A percentile compares a stretch with the other conserved stretches of the same genome.
These are phyloP conservation scores for Atlantisia rogersi DNA, from an alignment of 2,113 vertebrate genomes.

Conservation along the genomic window DNA sequence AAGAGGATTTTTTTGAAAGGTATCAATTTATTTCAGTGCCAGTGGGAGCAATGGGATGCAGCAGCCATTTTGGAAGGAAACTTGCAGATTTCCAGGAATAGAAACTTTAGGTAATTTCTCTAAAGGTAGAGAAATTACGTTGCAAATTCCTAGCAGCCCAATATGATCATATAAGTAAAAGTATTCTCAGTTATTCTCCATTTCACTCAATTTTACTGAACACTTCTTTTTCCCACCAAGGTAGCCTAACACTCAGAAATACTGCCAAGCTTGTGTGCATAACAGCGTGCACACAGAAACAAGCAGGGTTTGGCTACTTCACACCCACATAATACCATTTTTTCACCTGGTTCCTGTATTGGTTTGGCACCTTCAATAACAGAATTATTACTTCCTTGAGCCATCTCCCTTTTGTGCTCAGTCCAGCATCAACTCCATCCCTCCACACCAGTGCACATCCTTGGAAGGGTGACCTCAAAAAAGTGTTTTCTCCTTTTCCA, in stretches of 20 bases:
- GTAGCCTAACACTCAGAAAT: background rate
- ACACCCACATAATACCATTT: background rate
- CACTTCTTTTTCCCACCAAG: background rate
- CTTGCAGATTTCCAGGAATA: background rate
- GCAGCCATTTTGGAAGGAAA: background rate
- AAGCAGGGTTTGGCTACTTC: background rate
- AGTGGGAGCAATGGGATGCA: background rate
- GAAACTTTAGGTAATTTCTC: background rate
- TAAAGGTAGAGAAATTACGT: background rate
- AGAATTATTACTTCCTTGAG: background rate
- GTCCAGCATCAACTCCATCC: background rate
- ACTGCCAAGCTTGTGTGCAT: background rate
- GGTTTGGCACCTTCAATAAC: background rate
- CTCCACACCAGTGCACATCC: background rate
- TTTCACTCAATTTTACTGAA: background rate
- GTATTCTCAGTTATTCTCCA: background rate
- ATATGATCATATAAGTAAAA: rapidly evolving
- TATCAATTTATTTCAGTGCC: background rate
- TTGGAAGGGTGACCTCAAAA: background rate
- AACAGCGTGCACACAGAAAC: background rate
- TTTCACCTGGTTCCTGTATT: background rate
- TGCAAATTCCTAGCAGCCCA: background rate
- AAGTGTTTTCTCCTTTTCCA: background rate
- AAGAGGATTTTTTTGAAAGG: background rate
- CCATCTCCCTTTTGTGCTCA: rapidly evolving